Percentiles rank a stretch among this genome's conserved stretches.
Conservation (phyloP, 2,113 vertebrate genomes). For the Cygnus atratus region DNA sequence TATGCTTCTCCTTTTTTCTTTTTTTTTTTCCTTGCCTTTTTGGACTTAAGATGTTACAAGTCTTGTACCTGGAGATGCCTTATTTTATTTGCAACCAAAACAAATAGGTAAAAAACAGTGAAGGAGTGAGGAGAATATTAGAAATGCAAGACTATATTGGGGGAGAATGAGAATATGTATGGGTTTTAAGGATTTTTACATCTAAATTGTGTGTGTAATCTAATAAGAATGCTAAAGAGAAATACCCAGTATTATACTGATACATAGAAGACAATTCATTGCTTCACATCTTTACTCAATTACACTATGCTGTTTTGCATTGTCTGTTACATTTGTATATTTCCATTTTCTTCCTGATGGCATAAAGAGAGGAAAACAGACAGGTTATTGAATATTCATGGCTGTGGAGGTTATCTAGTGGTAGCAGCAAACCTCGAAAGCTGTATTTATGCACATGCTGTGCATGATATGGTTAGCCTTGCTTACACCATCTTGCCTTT, state of each 20-base stretch:
- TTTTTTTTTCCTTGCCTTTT: not conserved
- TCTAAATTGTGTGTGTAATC: constrained; percentile 11
- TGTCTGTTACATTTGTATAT: constrained; percentile 18
- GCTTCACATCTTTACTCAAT: constrained; percentile 32
- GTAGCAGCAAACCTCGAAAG: not conserved
- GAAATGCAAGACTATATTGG: not conserved
- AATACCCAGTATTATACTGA: not conserved
- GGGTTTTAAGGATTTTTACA: constrained; percentile 33
- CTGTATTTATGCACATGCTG: not conserved
- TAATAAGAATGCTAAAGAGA: constrained; percentile 39
- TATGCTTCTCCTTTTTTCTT: not conserved
- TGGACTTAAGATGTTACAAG: not conserved
- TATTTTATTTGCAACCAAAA: constrained; percentile 10
- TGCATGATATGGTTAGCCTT: not conserved
- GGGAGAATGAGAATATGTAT: not conserved
- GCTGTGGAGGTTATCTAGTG: constrained; percentile 11
- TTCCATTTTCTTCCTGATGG: constrained; percentile 34
- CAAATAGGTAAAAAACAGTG: not conserved
- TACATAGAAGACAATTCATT: not conserved
- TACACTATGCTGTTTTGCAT: constrained; percentile 2
- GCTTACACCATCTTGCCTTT: not conserved
- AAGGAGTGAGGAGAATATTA: not conserved
- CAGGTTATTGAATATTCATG: constrained; percentile 34
- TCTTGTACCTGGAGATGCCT: not conserved
- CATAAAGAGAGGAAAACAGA: not conserved